Evolutionary conservation across 2,888 invertebrate genomes (phyloP).

Genomic region (Piscicola geometra): DNA sequence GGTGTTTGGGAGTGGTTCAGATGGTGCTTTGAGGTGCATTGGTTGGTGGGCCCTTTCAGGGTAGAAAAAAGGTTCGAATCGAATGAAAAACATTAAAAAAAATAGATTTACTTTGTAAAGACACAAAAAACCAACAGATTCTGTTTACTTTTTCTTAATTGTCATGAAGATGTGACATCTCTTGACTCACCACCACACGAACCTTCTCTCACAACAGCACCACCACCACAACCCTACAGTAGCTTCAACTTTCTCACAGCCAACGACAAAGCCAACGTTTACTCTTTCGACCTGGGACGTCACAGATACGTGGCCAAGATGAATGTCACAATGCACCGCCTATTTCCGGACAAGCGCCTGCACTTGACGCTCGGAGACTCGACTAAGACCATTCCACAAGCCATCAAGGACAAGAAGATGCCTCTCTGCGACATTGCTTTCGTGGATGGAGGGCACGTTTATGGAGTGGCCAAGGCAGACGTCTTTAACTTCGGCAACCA

Average conservation of each 20-base stretch:
- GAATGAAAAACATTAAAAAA: too few species aligned
- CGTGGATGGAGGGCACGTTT: constrained; percentile 41
- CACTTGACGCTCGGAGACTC: constrained; percentile 39
- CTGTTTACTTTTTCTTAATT: too few species aligned
- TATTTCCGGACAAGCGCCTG: constrained; percentile 33
- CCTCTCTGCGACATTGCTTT: constrained; percentile 39
- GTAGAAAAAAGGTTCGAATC: too few species aligned
- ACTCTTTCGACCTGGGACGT: constrained; percentile 39
- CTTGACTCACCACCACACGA: too few species aligned
- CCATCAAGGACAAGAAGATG: constrained; percentile 1
- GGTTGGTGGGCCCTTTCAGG: too few species aligned
- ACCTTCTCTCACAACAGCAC: too few species aligned
- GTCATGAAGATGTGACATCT: too few species aligned
- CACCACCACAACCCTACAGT: constrained; percentile 12
- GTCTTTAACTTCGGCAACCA: constrained; percentile 34
- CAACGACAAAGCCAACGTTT: constrained; percentile 31
- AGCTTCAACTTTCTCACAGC: constrained; percentile 37
- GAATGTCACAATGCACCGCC: constrained; percentile 32
- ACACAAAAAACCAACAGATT: too few species aligned
- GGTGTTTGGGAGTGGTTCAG: too few species aligned
- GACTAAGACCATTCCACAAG: constrained; percentile 33
- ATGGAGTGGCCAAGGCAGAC: constrained; percentile 34
- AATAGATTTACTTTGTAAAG: too few species aligned
- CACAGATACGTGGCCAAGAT: constrained; percentile 37
- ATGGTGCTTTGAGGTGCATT: too few species aligned